Conservation (phyloP, 64 coral and sea anemone genomes). For the Pocillopora damicornis region DNA sequence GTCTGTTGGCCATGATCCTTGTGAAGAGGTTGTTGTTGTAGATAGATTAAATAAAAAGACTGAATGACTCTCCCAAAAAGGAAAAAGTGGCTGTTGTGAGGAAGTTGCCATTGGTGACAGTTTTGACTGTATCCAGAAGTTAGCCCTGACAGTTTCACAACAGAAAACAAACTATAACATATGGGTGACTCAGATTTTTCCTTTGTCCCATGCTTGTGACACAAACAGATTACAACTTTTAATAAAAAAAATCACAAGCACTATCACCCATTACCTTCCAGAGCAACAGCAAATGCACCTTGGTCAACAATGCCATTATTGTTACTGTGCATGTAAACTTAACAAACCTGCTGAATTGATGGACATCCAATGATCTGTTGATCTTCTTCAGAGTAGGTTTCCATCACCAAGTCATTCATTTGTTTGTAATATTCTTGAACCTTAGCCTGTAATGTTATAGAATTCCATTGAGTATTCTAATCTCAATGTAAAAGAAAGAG, state of each 20-base stretch:
- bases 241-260: background rate
- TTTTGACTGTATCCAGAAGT: too few species aligned
- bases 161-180: too few species aligned
- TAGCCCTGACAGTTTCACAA: too few species aligned
- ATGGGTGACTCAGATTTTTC: background rate
- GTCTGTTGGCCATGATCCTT: too few species aligned
- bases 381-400: constrained; percentile 83
- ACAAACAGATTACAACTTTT: too few species aligned
- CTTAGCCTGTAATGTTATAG: constrained; percentile 63
- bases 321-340: background rate
- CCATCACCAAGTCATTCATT: constrained; percentile 87
- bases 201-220: background rate
- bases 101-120: too few species aligned
- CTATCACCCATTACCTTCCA: too few species aligned
- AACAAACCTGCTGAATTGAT: constrained; percentile 80
- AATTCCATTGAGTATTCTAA: background rate
- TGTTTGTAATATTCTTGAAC: constrained; percentile 97
- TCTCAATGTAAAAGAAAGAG: background rate
- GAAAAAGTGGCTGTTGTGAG: too few species aligned
- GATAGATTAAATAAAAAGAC: too few species aligned
- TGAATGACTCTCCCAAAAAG: too few species aligned
- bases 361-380: constrained; percentile 96
- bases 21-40: too few species aligned
- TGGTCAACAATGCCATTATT: background rate
- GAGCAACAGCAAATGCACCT: too few species aligned